Base-by-base conservation (phyloP, 2,797 vertebrate genomes). In the Malacoctenus gilli region DNA sequence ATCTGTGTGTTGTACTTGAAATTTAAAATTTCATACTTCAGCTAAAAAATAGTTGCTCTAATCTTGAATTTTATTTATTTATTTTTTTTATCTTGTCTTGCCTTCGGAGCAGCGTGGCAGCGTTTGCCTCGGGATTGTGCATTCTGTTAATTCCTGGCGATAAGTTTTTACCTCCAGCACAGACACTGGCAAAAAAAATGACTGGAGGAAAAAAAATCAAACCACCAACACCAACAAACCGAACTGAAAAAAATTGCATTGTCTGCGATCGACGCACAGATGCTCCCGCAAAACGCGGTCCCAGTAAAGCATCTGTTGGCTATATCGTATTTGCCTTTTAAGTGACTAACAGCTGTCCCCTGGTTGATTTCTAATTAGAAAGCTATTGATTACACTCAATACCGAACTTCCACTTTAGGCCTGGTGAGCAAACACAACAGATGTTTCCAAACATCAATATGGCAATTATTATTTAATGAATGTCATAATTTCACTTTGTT, bases 351-450 rank as follows among this genome's bases (percentile, higher is more conserved):
- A 90, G 82, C 82, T 89, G 85, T 83, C 72, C 75, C 44, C 13
- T 47, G 52, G 72, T 77, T 78, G 79, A 75, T 83, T 83, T 83
- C 68, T 85, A 82, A 84, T 87, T 89, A 84, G 76, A 75, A 77
- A 75, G 59, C 79, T 86, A 87, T 88, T 88, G 85, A 90, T 89
- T 89, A 80, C 40, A 68, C 53, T 78, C 77, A 64, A 73, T 78
- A 83, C 22, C 71, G 58, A 83, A 67, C 65, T 65, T 82, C 67
- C 55, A 76, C 66, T 77, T 60, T 54, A 42, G 49, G 75, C 63
- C 48, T 60, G 71, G 80, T 76, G 65, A 81, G 63, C 48, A 72
- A 78, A 68, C 57, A 50, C 72, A 85, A 59, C 86, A 88, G 80
- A 85, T 88, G 87, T 77, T 79, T 61, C 34, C 55, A 59, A 69